Evolutionary conservation across 2,888 invertebrate genomes (phyloP).

Genomic region (Netelia inedita): DNA sequence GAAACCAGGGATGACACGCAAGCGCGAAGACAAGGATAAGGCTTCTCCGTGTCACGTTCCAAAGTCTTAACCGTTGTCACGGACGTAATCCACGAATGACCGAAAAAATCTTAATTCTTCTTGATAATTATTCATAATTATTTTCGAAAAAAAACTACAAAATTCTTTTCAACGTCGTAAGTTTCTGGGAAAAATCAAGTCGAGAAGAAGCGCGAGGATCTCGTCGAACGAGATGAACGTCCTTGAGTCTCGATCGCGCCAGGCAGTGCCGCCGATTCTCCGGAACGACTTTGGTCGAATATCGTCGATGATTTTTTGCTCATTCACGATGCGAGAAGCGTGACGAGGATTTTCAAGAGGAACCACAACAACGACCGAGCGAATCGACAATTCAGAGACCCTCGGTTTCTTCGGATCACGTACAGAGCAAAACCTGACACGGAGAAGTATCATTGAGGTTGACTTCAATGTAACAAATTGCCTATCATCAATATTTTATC

Average conservation of each 20-base stretch:
- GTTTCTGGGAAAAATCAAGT: background rate
- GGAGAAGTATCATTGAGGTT: slow-evolving; percentile 2
- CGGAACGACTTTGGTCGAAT: slow-evolving; percentile 42
- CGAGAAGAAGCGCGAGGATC: background rate
- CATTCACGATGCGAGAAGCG: slow-evolving; percentile 13
- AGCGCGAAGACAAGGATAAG: slow-evolving; percentile 26
- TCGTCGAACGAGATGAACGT: slow-evolving; percentile 35
- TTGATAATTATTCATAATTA: background rate
- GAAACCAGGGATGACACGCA: slow-evolving; percentile 33
- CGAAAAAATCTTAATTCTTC: background rate
- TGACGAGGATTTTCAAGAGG: slow-evolving; percentile 44
- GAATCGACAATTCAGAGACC: background rate
- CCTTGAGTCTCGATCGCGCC: slow-evolving; percentile 37
- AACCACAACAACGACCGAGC: slow-evolving; percentile 11
- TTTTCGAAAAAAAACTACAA: background rate
- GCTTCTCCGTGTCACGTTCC: slow-evolving; percentile 29
- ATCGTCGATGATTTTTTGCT: slow-evolving; percentile 24
- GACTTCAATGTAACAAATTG: background rate
- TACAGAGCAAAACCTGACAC: background rate
- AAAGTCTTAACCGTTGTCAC: background rate
- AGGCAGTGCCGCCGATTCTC: background rate
- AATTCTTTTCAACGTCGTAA: background rate
- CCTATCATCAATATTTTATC: background rate
- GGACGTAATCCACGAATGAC: too few species aligned
- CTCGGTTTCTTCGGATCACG: slow-evolving; percentile 21